Base-by-base conservation (phyloP, 2,888 invertebrate genomes). In the Antheraea yamamai region DNA sequence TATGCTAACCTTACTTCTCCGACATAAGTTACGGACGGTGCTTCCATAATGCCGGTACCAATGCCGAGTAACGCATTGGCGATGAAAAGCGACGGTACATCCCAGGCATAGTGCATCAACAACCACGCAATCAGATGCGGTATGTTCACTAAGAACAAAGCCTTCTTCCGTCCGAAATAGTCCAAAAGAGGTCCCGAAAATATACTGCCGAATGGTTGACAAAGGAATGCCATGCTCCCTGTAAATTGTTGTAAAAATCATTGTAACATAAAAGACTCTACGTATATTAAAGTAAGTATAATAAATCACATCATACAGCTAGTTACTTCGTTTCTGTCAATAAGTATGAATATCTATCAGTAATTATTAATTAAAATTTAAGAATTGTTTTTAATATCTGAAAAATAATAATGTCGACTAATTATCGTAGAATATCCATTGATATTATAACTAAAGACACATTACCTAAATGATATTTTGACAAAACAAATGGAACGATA, bases 11-110 rank as follows among this genome's bases (percentile, higher is more conserved):
- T 94, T 61, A 96, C 91, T 91, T 96, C 96, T 2, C 96, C 96
- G n/a, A 96, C 93, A 77, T 96, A 96, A 1, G 96, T 96, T n/a
- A 96, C 88, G 1, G 95, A 95, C 0, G 96, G 96, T 0, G 95
- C 96, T 81, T 96, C 96, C 96, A 96, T 95, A 23, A 96, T 91
- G 0, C 96, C 96, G 4, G 95, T 95, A 0, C 96, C 96, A 7
- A 96, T 89, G 0, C 96, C 96, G 75, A 96, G 87, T 30, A 96
- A 81, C 0, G 95, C 93, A 68, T 95, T 95, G 0, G 92, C 95
- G 0, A 94, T 84, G 84, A 95, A 96, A 75, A 96, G 82, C 0
- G 91, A 89, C 1, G 93, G 89, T 1, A 95, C 90, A 51, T 95
- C 85, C 89, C 91, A 92, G 0, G 95, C 95, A 73, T 90, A 93